Conservation (phyloP, 1,140 invertebrate species). For the Drosophila nannoptera region DNA sequence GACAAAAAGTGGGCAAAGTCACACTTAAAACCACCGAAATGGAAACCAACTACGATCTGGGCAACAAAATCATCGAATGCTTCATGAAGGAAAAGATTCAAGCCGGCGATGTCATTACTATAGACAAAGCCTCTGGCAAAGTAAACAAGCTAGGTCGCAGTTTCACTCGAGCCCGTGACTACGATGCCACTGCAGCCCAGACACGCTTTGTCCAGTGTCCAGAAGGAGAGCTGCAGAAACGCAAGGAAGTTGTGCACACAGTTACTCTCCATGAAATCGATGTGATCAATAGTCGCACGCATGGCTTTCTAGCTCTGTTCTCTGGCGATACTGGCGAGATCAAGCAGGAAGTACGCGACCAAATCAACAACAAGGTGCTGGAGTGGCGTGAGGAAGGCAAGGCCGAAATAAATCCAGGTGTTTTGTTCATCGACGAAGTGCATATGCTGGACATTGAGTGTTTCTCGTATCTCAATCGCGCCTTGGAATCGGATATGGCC, state of each 20-base stretch:
- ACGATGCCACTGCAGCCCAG: conserved; percentile 96
- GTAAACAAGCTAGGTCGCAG: conserved; percentile 96
- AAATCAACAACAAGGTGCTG: conserved; percentile 98
- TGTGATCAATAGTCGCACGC: conserved; percentile 97
- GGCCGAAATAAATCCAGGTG: conserved; percentile 98
- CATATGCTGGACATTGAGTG: conserved; percentile 99
- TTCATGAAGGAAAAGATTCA: conserved; percentile 98
- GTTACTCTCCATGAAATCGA: conserved; percentile 99
- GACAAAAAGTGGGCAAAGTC: conserved; percentile 94
- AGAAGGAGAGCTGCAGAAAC: conserved; percentile 98
- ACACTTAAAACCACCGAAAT: conserved; percentile 99
- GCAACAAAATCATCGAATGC: conserved; percentile 99
- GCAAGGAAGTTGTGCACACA: conserved; percentile 99
- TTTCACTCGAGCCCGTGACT: conserved; percentile 96
- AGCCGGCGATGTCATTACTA: conserved; percentile 97
- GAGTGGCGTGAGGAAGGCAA: conserved; percentile 99
- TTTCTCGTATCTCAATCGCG: conserved; percentile 98
- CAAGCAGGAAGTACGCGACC: conserved; percentile 97
- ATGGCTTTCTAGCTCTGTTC: conserved; percentile 98
- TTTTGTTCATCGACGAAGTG: conserved; percentile 95
- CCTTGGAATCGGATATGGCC: conserved; percentile 97
- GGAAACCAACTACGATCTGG: conserved; percentile 99
- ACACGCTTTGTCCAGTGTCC: conserved; percentile 98
- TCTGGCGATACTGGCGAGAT: conserved; percentile 99
- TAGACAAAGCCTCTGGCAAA: conserved; percentile 98